A percentile compares a stretch with the other conserved stretches of the same genome.
Evolutionary conservation across 2,797 vertebrate species (phyloP).

Genomic region (Vultur gryphus): DNA sequence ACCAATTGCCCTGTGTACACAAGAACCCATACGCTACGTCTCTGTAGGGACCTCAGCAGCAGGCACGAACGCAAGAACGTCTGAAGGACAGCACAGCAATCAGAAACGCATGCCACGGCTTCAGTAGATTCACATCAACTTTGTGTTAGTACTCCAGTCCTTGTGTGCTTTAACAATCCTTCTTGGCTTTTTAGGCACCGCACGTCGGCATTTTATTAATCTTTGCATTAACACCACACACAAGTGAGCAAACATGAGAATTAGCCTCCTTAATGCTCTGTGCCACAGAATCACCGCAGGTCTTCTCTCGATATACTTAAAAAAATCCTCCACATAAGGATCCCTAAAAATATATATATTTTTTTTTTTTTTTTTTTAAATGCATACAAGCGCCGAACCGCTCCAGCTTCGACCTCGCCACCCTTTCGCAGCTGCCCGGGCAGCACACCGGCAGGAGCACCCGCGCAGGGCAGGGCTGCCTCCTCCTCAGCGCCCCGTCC

Average conservation of each 20-base stretch:
- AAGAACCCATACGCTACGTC: not conserved
- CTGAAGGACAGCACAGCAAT: not conserved
- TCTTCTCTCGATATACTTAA: not conserved
- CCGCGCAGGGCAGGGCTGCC: no score
- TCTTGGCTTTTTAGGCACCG: not conserved
- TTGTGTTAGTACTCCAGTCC: not conserved
- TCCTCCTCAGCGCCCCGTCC: fast-evolving
- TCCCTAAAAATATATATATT: no score
- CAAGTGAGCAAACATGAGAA: not conserved
- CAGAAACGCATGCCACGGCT: fast-evolving
- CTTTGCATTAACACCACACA: not conserved
- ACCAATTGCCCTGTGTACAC: no score
- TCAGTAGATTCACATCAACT: not conserved
- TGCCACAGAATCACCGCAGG: not conserved
- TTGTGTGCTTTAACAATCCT: not conserved
- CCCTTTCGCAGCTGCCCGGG: no score
- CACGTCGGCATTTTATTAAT: not conserved
- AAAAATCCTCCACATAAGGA: fast-evolving
- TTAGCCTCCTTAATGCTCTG: no score
- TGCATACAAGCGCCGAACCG: fast-evolving
- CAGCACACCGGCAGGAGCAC: fast-evolving
- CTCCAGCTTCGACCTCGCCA: fast-evolving
- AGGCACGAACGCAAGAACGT: not conserved
- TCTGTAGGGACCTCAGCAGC: not conserved
- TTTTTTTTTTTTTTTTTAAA: not conserved